Evolutionary conservation across 2,888 invertebrate species (phyloP).

Genomic region (Acleris cristana): DNA sequence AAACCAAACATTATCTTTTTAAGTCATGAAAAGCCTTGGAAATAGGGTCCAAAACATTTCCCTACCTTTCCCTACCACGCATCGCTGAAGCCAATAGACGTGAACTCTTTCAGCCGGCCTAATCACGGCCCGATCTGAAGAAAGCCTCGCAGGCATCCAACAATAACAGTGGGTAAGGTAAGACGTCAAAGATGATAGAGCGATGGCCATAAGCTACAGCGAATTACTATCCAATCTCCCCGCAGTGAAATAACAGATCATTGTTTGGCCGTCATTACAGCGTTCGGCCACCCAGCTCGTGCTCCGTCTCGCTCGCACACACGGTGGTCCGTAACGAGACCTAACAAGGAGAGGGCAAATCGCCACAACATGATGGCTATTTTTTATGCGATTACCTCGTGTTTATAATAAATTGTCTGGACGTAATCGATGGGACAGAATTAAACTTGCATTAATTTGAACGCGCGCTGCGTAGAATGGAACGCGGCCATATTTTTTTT

Average conservation of each 20-base stretch:
- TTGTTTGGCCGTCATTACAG: slow-evolving; percentile 61
- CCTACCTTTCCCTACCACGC: no score
- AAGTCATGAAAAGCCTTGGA: no score
- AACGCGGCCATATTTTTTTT: slow-evolving; percentile 10
- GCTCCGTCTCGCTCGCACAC: slow-evolving; percentile 49
- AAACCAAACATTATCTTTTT: no score
- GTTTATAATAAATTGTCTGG: slow-evolving; percentile 57
- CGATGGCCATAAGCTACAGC: slow-evolving; percentile 38
- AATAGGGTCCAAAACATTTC: no score
- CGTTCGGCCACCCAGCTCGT: slow-evolving; percentile 64
- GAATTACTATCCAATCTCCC: slow-evolving; percentile 52
- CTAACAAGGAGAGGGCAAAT: slow-evolving; percentile 53
- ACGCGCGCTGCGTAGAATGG: slow-evolving; percentile 43
- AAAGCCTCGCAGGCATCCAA: slow-evolving; percentile 1
- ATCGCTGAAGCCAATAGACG: no score
- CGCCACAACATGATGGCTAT: slow-evolving; percentile 48
- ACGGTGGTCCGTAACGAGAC: slow-evolving; percentile 51
- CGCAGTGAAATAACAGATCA: slow-evolving; percentile 67
- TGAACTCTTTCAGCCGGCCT: no score
- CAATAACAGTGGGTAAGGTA: not conserved
- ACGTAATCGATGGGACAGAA: slow-evolving; percentile 57
- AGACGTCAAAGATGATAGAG: slow-evolving; percentile 42
- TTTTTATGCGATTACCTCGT: slow-evolving; percentile 58
- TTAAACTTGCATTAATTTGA: slow-evolving; percentile 61
- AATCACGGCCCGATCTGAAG: not conserved